Base-by-base conservation (phyloP, 2,797 vertebrate genomes). In the Chanos chanos region DNA sequence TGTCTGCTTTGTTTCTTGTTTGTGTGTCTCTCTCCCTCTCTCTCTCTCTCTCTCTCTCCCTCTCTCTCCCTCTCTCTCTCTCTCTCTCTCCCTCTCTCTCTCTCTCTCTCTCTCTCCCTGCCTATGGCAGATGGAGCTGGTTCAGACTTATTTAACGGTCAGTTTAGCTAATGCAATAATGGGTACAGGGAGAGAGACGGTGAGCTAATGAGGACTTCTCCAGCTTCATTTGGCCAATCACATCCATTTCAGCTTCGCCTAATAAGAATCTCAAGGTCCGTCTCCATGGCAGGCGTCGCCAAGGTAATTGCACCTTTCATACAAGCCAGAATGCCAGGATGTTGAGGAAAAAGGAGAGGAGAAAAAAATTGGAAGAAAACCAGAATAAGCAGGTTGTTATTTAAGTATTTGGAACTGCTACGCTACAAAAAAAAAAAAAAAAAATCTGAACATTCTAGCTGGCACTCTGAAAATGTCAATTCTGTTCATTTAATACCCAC, bases 151-250 rank as follows among this genome's bases (percentile, higher is more conserved):
- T 85, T 85, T 86, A 82, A 83, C 79, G 86, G 81, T 80, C 83
- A 83, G 83, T 83, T 86, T 88, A 85, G 76, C 79, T 83, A 83
- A 87, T 82, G 83, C 69, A 76, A 77, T 86, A 83, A 86, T 79
- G 66, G 60, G 71, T 55, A 56, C 59, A 53, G 73, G 81, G 80
- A 72, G 74, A 57, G 43, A 64, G 69, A 15, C 24, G 72, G 70
- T 36, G 28, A 64, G 67, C 56, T 83, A 83, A 86, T 83, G 80
- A 81, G 75, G 66, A 51, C 58, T 61, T 73, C 71, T 24, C 61
- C 61, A 60, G 76, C 66, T 77, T 82, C 66, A 82, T 82, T 83
- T 76, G 69, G 68, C 75, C 75, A 71, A 81, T 73, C 72, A 30
- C 31, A 75, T 77, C 58, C 63, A 53, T 66, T 73, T 75, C 64